Evolutionary conservation across 1,140 invertebrate genomes (phyloP).

Genomic region (Monomorium pharaonis): DNA sequence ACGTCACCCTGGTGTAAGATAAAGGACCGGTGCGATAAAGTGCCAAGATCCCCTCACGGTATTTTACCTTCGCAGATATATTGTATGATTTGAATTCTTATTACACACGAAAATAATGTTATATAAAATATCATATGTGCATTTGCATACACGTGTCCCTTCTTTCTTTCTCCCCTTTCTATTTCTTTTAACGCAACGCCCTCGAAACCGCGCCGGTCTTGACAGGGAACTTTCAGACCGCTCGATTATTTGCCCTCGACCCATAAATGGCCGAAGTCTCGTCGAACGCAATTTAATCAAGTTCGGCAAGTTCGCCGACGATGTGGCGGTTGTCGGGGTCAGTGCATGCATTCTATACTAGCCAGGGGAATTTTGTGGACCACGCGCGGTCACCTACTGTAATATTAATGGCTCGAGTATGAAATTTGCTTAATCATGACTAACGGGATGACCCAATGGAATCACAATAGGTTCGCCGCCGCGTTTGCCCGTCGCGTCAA

Average conservation of each 20-base stretch:
- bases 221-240: not conserved
- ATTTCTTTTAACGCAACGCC: not conserved
- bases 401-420: constrained; percentile 73
- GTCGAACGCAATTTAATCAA: constrained; percentile 68
- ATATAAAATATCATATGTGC: not conserved
- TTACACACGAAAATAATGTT: not conserved
- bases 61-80: not conserved
- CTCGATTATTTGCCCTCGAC: not conserved
- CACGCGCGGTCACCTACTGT: constrained; percentile 66
- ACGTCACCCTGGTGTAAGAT: constrained; percentile 38
- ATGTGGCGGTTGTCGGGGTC: constrained; percentile 61
- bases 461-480: constrained; percentile 64
- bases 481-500: constrained; percentile 59
- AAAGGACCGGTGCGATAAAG: constrained; percentile 48
- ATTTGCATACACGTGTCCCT: too few relatives aligned
- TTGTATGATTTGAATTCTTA: not conserved
- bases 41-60: not conserved
- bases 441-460: constrained; percentile 73
- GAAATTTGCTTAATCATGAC: constrained; percentile 75
- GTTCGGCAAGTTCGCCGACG: constrained; percentile 68
- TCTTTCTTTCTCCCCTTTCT: not conserved
- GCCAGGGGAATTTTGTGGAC: constrained; percentile 75
- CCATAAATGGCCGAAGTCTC: constrained; percentile 45
- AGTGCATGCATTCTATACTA: constrained; percentile 75
- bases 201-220: not conserved